Conservation (phyloP, 1,140 invertebrate species). For the Conus ventricosus region DNA sequence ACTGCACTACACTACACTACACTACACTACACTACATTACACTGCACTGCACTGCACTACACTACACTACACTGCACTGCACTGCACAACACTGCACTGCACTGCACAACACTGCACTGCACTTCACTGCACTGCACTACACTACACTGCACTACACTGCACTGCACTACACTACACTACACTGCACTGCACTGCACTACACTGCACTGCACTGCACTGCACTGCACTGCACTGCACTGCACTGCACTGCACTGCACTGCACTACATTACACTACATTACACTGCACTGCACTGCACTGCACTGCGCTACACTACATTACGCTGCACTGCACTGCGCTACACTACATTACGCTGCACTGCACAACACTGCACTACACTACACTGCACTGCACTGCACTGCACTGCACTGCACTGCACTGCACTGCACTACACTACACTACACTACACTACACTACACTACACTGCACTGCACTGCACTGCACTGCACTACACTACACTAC, state of each 20-base stretch:
- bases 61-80: conserved; percentile 5
- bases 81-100: conserved; percentile 27
- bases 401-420: conserved; percentile 31
- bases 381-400: conserved; percentile 26
- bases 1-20: conserved; percentile 16
- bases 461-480: background rate
- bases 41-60: background rate
- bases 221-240: conserved; percentile 17
- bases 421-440: conserved; percentile 28
- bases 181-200: conserved; percentile 32
- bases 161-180: background rate
- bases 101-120: conserved; percentile 1
- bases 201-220: conserved; percentile 26
- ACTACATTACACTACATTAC: background rate
- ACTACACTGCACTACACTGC: background rate
- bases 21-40: background rate
- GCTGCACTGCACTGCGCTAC: conserved; percentile 5
- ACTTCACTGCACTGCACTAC: conserved; percentile 35
- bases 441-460: background rate
- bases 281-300: conserved; percentile 7
- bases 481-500: conserved; percentile 31
- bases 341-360: conserved; percentile 6
- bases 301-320: background rate
- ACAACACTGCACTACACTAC: conserved; percentile 17
- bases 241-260: background rate